Conservation (phyloP, 2,888 invertebrate species). For the Sinopyrophorus schimmeli region DNA sequence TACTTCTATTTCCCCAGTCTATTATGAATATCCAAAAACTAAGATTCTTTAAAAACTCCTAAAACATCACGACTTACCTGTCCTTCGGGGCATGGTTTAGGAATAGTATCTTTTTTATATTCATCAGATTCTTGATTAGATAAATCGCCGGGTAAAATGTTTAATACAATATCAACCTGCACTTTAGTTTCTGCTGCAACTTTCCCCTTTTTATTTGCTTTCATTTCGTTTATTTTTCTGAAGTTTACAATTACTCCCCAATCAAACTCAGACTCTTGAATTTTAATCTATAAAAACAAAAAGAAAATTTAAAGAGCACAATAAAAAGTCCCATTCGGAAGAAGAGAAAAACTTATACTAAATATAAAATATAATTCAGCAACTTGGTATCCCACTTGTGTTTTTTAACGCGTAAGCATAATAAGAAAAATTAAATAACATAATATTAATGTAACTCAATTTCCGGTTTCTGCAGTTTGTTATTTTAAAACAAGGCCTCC, state of each 20-base stretch:
- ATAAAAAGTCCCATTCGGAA: conserved; percentile 27
- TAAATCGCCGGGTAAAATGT: conserved; percentile 80
- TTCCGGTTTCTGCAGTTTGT: too few species aligned
- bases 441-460: too few species aligned
- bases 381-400: too few species aligned
- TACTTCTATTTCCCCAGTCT: conserved; percentile 85
- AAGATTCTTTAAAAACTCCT: neutral
- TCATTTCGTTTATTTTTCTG: conserved; percentile 56
- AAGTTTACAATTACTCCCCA: conserved; percentile 97
- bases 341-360: too few species aligned
- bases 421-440: neutral
- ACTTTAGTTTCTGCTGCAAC: conserved; percentile 64
- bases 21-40: too few species aligned
- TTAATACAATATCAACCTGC: conserved; percentile 82
- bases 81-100: conserved; percentile 70
- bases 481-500: too few species aligned
- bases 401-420: too few species aligned
- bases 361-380: too few species aligned
- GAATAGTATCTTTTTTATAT: conserved; percentile 57
- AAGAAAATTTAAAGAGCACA: too few species aligned
- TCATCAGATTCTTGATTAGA: conserved; percentile 60
- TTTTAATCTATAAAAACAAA: conserved; percentile 68
- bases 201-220: conserved; percentile 39
- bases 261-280: conserved; percentile 84
- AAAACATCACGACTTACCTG: conserved; percentile 56